Conservation (phyloP, 2,888 invertebrate species). For the Cataglyphis albicans region DNA sequence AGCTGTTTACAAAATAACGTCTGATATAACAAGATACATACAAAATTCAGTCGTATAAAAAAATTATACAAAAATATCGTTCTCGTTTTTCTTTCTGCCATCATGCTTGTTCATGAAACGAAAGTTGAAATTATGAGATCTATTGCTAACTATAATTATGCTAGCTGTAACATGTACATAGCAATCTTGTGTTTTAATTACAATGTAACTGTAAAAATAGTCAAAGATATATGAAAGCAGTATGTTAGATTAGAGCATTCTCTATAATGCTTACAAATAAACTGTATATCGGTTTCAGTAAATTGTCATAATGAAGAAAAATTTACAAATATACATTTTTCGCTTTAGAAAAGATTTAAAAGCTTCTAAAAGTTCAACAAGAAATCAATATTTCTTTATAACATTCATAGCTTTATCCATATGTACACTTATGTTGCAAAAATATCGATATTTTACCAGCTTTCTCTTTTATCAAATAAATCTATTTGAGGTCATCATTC, state of each 20-base stretch:
- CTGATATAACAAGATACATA: not conserved
- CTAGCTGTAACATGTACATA: conserved; percentile 2
- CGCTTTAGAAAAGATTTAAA: not conserved
- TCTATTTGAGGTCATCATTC: not conserved
- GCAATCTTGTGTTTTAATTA: not conserved
- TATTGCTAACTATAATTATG: conserved; percentile 6
- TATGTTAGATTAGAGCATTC: not conserved
- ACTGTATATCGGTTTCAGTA: not conserved
- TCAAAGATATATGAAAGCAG: conserved; percentile 13
- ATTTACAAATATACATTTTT: conserved; percentile 18
- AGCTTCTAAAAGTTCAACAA: conserved; percentile 5
- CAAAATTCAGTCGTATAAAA: conserved; percentile 12
- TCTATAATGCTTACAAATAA: conserved; percentile 2
- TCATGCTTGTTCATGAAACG: not conserved
- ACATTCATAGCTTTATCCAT: not conserved
- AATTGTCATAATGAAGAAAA: conserved; percentile 10
- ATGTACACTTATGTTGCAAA: conserved; percentile 7
- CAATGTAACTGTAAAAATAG: not conserved
- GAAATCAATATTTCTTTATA: conserved; percentile 19
- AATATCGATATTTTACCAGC: not conserved
- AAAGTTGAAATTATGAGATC: conserved; percentile 25
- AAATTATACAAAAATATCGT: conserved; percentile 36
- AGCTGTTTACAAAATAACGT: conserved; percentile 6
- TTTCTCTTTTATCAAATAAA: not conserved
- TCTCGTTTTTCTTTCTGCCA: not conserved